Conservation (phyloP, 1,140 invertebrate species). For the Nasonia giraulti region DNA sequence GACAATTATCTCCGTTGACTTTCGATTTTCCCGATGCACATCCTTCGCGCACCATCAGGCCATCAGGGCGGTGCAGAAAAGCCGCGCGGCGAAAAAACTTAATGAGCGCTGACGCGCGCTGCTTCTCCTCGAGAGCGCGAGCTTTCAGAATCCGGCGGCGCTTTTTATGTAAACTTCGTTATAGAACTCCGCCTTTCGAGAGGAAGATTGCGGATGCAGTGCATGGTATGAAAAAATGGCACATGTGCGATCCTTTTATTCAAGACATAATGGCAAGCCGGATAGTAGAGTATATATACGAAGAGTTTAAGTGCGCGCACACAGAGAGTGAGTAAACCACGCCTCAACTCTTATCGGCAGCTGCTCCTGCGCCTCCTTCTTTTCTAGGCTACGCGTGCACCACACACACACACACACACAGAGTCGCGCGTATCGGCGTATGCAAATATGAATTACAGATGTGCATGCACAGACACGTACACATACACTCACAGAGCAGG, state of each 20-base stretch:
- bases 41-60: background rate
- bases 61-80: background rate
- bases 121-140: background rate
- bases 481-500: background rate
- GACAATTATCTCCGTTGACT: background rate
- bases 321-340: constrained; percentile 3
- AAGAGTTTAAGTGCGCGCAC: constrained; percentile 45
- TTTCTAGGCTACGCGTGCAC: constrained; percentile 39
- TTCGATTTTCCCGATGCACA: background rate
- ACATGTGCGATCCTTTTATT: background rate
- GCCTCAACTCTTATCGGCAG: constrained; percentile 49
- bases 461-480: background rate
- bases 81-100: background rate
- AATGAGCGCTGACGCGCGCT: background rate
- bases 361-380: constrained; percentile 21
- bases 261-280: background rate
- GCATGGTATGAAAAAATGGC: background rate
- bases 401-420: background rate
- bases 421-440: background rate
- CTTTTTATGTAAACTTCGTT: background rate
- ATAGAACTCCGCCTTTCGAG: background rate
- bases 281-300: too few relatives aligned
- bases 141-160: background rate
- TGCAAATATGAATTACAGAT: background rate
- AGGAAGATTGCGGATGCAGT: background rate